phyloP scores from a whole-genome alignment of 2,113 vertebrate species.

The Suricata suricatta region DNA sequence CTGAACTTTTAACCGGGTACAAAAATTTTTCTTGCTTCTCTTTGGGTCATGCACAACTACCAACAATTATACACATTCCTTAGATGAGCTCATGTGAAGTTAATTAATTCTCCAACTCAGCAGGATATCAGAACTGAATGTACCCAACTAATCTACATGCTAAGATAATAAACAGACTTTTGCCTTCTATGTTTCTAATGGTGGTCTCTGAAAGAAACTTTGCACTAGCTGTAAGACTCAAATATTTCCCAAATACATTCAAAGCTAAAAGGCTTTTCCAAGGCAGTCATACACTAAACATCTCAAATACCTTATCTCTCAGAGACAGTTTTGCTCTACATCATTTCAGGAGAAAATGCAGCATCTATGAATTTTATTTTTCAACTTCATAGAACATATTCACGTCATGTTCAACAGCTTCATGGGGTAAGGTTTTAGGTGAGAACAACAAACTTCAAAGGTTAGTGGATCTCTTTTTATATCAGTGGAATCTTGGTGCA shows the following conservation, averaged over 20 bases:
- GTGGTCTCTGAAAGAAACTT: background rate
- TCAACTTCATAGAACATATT: background rate
- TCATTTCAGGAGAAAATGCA: background rate
- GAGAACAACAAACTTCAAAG: background rate
- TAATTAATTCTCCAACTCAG: constrained; percentile 85
- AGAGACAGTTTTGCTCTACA: background rate
- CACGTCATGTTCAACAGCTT: background rate
- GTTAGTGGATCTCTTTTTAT: background rate
- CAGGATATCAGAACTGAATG: constrained; percentile 77
- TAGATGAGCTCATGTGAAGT: constrained; percentile 82
- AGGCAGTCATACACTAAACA: background rate
- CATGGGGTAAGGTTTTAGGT: background rate
- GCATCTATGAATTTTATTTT: background rate
- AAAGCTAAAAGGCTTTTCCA: background rate
- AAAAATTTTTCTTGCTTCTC: constrained; percentile 66
- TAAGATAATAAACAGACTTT: constrained; percentile 73
- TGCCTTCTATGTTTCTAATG: constrained; percentile 54
- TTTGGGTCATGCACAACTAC: constrained; percentile 41
- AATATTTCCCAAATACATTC: background rate
- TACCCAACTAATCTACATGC: constrained; percentile 57
- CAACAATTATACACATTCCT: constrained; percentile 82
- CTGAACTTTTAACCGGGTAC: background rate
- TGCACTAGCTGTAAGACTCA: background rate
- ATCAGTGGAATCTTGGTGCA: background rate
- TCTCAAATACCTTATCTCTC: background rate